Evolutionary conservation across 2,888 invertebrate genomes (phyloP), one percentile per base, ranked within the genome.

Genomic region (Slavum lentiscoides): DNA sequence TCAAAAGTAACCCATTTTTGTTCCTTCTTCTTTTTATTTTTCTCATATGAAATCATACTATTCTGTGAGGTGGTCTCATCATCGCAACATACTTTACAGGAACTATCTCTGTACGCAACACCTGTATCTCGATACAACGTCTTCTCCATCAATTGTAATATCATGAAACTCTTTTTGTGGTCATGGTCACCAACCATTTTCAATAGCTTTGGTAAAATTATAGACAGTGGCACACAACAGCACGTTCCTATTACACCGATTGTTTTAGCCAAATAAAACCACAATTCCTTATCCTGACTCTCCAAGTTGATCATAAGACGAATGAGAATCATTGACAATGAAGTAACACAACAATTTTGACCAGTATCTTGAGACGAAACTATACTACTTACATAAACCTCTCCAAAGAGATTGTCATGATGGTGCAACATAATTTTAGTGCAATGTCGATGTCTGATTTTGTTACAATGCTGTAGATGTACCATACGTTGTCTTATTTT

Each of bases 61-160:
- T 61, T 82, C 43, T 58, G 37, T 58, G 39, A 58, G 21, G 49
- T 75, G 59, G 81, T 83, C 64, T 84, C 84, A 67, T 82, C 77
- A 15, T 84, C 83, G 70, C 81, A 83, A 82, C 81, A 84, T 77
- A 82, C 67, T 59, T 80, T 83, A 83, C 83, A 84, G 77, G 69
- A 74, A 68, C 70, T 83, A 53, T 82, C 81, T 58, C 84, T 84
- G 70, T 82, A 81, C 59, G 84, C 83, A 7, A 89, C 90, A 0
- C 90, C 91, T 23, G 90, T 84, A 84, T 91, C 90, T 4, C 88
- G 88, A 84, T 90, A 91, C 5, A 91, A 88, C 0, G 89, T 89
- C 69, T 88, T 88, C 83, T 91, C 91, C 19, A 91, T 84, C 0
- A 91, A 86, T 23, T 88, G 87, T 11, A 90, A 87, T 17, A 89